Conservation (phyloP, 2,113 vertebrate genomes). For the Oncorhynchus clarkii region DNA sequence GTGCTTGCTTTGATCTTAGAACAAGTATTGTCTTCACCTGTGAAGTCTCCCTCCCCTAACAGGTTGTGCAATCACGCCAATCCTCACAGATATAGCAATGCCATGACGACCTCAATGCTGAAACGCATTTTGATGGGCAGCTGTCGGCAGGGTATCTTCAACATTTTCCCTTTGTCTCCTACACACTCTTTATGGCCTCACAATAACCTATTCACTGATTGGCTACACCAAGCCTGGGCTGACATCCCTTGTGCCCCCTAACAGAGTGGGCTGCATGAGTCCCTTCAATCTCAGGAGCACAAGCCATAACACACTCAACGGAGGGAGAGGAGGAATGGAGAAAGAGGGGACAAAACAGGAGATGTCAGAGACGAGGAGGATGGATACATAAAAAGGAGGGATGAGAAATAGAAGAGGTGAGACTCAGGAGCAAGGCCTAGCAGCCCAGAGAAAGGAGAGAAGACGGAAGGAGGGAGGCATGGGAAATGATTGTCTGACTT, state of each 20-base stretch:
- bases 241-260: constrained; percentile 35
- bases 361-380: constrained; percentile 7
- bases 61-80: constrained; percentile 10
- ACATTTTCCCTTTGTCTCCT: constrained; percentile 26
- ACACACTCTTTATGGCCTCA: constrained; percentile 19
- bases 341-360: neutral
- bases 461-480: constrained; percentile 67
- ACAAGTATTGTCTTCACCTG: constrained; percentile 74
- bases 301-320: neutral
- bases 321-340: constrained; percentile 3
- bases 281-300: neutral
- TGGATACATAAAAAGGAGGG: constrained; percentile 28
- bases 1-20: constrained; percentile 87
- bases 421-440: constrained; percentile 22
- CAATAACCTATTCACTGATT: constrained; percentile 50
- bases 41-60: constrained; percentile 29
- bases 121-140: constrained; percentile 6
- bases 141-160: constrained; percentile 13
- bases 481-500: constrained; percentile 97
- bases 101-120: constrained; percentile 8
- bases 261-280: constrained; percentile 23
- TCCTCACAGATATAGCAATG: constrained; percentile 14
- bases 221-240: constrained; percentile 39
- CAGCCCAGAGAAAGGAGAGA: constrained; percentile 16
- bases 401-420: constrained; percentile 26